Conservation (phyloP, 92 coral and sea anemone genomes). For the Actinostola sp. region DNA sequence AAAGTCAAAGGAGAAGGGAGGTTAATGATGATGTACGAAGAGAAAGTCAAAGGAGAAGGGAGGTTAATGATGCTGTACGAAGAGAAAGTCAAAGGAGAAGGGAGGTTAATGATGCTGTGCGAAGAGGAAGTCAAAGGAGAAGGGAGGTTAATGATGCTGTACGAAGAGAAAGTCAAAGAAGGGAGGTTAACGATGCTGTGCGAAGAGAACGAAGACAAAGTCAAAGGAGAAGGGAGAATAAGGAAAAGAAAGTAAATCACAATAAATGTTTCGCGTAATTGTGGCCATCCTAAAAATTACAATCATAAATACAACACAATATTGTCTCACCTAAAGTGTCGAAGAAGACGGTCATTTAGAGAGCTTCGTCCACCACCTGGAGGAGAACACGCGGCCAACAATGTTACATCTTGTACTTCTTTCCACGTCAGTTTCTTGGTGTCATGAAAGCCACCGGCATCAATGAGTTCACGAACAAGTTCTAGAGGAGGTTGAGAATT, state of each 20-base stretch:
- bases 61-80: too few species aligned
- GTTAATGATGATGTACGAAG: too few species aligned
- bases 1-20: too few species aligned
- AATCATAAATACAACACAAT: not conserved
- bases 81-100: too few species aligned
- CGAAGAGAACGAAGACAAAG: too few species aligned
- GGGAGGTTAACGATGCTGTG: too few species aligned
- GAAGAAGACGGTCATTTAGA: slow-evolving; percentile 74
- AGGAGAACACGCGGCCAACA: slow-evolving; percentile 94
- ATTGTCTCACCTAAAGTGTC: slow-evolving; percentile 83
- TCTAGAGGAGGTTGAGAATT: slow-evolving; percentile 95
- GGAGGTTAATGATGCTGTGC: too few species aligned
- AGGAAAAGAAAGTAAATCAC: slow-evolving; percentile 26
- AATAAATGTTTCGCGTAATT: not conserved
- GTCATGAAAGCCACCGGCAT: slow-evolving; percentile 92
- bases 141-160: too few species aligned
- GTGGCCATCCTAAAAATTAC: not conserved
- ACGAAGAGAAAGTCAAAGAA: too few species aligned
- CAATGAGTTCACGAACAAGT: slow-evolving; percentile 87
- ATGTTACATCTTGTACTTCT: slow-evolving; percentile 85
- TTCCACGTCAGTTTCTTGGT: slow-evolving; percentile 85
- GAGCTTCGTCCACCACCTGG: slow-evolving; percentile 94
- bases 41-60: too few species aligned
- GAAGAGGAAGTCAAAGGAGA: too few species aligned
- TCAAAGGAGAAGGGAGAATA: too few species aligned